Conservation (phyloP, 1,140 invertebrate genomes). For the Rhyzopertha dominica region DNA sequence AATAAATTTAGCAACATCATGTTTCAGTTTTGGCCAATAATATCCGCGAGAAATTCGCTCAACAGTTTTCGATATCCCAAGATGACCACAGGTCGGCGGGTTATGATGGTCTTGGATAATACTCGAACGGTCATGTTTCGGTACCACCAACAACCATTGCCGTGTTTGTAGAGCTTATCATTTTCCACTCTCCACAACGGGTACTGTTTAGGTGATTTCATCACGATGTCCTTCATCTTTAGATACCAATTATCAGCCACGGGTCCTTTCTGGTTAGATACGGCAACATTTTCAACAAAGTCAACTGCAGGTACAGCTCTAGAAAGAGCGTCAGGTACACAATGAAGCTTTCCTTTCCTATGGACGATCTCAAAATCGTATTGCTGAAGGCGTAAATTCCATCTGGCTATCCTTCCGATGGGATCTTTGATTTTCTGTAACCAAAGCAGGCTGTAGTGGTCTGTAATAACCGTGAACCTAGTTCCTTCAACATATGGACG, state of each 20-base stretch:
- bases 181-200: too few relatives aligned
- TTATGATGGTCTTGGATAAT: neutral
- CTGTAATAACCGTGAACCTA: conserved; percentile 46
- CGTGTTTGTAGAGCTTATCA: too few relatives aligned
- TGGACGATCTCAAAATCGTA: conserved; percentile 26
- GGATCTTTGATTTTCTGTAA: conserved; percentile 43
- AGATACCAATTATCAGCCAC: too few relatives aligned
- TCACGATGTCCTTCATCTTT: too few relatives aligned
- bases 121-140: neutral
- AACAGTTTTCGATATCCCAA: neutral
- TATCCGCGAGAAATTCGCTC: neutral
- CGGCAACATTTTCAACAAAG: too few relatives aligned
- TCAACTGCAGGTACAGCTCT: too few relatives aligned
- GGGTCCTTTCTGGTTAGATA: too few relatives aligned
- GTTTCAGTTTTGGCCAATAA: conserved; percentile 1
- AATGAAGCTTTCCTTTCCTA: too few relatives aligned
- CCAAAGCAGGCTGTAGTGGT: conserved; percentile 46
- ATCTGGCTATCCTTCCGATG: conserved; percentile 42
- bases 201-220: too few relatives aligned
- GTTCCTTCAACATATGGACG: conserved; percentile 23
- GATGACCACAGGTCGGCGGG: neutral
- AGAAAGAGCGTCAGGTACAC: too few relatives aligned
- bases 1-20: conserved; percentile 1
- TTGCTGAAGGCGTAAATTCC: conserved; percentile 42
- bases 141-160: too few relatives aligned